phyloP scores from a whole-genome alignment of 2,113 vertebrate species.

The Sinocyclocheilus anophthalmus region DNA sequence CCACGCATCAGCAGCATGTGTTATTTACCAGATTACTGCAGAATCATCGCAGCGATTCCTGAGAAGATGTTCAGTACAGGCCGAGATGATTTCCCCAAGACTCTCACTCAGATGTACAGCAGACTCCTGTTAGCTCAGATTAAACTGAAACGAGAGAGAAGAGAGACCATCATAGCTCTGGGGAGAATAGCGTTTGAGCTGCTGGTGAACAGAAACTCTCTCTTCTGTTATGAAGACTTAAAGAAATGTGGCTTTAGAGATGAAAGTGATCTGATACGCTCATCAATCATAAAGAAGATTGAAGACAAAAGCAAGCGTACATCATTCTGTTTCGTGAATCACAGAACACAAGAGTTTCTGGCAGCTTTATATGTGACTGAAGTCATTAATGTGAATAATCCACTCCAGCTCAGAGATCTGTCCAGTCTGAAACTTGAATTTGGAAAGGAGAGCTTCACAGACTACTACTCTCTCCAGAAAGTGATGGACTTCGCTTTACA shows the following conservation, averaged over 20 bases:
- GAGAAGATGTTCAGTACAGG: not conserved
- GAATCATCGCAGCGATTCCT: not conserved
- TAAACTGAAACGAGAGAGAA: not conserved
- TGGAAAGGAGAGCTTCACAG: not conserved
- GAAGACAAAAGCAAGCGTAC: not conserved
- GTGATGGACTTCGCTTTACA: not conserved
- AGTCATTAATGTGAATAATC: not conserved
- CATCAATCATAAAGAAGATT: not conserved
- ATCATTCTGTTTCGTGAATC: not conserved
- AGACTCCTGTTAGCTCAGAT: not conserved
- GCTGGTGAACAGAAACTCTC: not conserved
- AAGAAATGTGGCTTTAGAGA: not conserved
- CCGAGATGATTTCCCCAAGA: not conserved
- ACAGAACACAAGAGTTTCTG: not conserved
- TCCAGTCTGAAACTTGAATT: not conserved
- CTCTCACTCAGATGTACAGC: conserved; percentile 8
- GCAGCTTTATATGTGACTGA: not conserved
- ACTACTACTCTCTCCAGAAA: accelerated
- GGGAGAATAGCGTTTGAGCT: not conserved
- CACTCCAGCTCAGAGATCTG: not conserved
- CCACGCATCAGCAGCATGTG: not conserved
- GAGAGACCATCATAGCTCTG: not conserved
- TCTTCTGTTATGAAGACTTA: not conserved
- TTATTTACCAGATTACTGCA: conserved; percentile 6
- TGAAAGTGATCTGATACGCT: not conserved